A percentile compares a stretch with the other conserved stretches of the same genome.
These are phyloP conservation scores for Cassiopea andromeda DNA, from an alignment of 30 jellyfish, hydroid and myxozoan genomes.

Conservation along the genomic window DNA sequence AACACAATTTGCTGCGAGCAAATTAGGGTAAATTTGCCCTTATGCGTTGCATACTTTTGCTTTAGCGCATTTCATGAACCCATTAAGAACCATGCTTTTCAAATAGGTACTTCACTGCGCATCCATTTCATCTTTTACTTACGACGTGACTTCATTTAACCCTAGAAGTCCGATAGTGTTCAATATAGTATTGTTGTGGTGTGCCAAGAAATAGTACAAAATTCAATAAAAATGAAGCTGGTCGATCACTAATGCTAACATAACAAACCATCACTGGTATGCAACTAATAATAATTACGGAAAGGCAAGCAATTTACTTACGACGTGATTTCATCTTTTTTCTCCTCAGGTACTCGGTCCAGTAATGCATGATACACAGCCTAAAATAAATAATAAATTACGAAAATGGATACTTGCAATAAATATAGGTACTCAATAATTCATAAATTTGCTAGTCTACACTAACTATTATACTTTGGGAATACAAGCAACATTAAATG, in stretches of 20 bases:
- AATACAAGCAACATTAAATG: too few relatives aligned
- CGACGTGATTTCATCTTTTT: slow-evolving; percentile 73
- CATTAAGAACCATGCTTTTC: neutral
- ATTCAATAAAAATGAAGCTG: too few relatives aligned
- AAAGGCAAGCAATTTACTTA: neutral
- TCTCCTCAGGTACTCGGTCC: slow-evolving; percentile 92
- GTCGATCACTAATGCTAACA: neutral
- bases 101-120: slow-evolving; percentile 18
- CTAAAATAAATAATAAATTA: neutral
- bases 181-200: too few relatives aligned
- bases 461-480: too few relatives aligned
- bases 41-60: neutral
- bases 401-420: too few relatives aligned
- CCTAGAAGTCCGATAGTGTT: too few relatives aligned
- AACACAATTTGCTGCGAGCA: neutral
- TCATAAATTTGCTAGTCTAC: too few relatives aligned
- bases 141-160: too few relatives aligned
- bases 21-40: neutral
- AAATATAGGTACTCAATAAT: too few relatives aligned
- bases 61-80: slow-evolving; percentile 23
- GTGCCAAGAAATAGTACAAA: too few relatives aligned
- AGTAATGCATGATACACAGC: slow-evolving; percentile 84
- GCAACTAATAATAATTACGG: neutral
- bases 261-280: neutral
- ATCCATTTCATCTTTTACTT: neutral